These are phyloP conservation scores for Coluber constrictor DNA, from an alignment of 2,797 vertebrate species.

Conservation along the genomic window DNA sequence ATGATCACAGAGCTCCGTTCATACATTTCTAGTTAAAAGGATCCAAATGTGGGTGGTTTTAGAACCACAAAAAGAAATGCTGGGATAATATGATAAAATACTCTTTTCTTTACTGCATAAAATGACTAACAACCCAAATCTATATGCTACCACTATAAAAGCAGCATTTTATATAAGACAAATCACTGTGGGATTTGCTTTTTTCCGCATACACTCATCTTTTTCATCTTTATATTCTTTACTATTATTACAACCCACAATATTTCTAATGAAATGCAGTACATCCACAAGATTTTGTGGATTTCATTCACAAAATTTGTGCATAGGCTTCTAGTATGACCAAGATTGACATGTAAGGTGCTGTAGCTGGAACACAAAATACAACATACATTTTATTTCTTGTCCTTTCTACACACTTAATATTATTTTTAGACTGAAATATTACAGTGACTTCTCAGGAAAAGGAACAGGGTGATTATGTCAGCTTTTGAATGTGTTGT, in stretches of 20 bases:
- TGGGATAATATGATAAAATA: not conserved
- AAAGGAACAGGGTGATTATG: not conserved
- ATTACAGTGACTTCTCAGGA: not conserved
- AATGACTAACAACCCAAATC: not conserved
- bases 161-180: not conserved
- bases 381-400: not conserved
- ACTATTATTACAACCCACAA: not conserved
- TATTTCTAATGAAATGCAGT: not conserved
- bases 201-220: not conserved
- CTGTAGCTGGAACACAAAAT: not conserved
- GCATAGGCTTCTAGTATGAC: not conserved
- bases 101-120: not conserved
- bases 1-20: too few relatives aligned
- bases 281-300: not conserved
- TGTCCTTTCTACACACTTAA: not conserved
- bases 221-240: not conserved
- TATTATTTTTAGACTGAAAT: not conserved
- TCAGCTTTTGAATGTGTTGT: not conserved
- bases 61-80: not conserved
- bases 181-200: not conserved
- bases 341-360: not conserved
- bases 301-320: not conserved
- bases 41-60: not conserved
- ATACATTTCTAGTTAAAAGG: not conserved
- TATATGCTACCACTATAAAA: not conserved